Base-by-base conservation (phyloP, 2,888 invertebrate genomes). In the Meloe dianella region DNA sequence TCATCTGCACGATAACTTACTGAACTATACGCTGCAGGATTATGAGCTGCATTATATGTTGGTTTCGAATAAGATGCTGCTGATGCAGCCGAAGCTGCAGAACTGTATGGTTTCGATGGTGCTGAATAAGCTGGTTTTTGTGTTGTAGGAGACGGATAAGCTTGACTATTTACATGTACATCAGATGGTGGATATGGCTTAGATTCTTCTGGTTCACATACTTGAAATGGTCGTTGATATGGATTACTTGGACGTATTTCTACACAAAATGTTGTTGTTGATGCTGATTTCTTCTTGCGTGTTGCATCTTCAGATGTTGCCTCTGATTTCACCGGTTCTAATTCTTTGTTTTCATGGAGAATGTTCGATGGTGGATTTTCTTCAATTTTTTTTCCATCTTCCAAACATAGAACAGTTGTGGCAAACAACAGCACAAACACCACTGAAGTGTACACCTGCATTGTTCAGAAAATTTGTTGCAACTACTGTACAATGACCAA, bases 211-310 rank as follows among this genome's bases (percentile, higher is more conserved):
- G 79, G 77, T 71, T 83, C 81, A 69, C 84, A 84, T 6, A 84
- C 77, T 71, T 83, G 82, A 76, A 81, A 84, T 0, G 84, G 83
- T 68, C 78, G 79, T 68, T 83, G 80, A 69, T 81, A 79, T 0
- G 80, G 79, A 54, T 77, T 78, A 65, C 77, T 83, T 3, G 85
- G 85, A 27, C 81, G 77, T 61, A 86, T 82, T 72, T 86, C 85
- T 6, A 86, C 83, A 75, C 86, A 86, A 73, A 86, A 84, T 0
- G 85, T 85, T 9, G 85, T 85, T 2, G 84, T 81, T 5, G 82
- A 73, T 0, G 83, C 81, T 38, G 85, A 84, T 74, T 85, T 85
- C 24, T 78, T 71, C 30, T 84, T 60, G 67, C 74, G 30, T 41
- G 54, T 59, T 57, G 41, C 71, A 22, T 67, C 72, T 63, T 72